A percentile compares a stretch with the other conserved stretches of the same genome.
phyloP scores from a whole-genome alignment of 2,797 vertebrate genomes.

The Dallia pectoralis region DNA sequence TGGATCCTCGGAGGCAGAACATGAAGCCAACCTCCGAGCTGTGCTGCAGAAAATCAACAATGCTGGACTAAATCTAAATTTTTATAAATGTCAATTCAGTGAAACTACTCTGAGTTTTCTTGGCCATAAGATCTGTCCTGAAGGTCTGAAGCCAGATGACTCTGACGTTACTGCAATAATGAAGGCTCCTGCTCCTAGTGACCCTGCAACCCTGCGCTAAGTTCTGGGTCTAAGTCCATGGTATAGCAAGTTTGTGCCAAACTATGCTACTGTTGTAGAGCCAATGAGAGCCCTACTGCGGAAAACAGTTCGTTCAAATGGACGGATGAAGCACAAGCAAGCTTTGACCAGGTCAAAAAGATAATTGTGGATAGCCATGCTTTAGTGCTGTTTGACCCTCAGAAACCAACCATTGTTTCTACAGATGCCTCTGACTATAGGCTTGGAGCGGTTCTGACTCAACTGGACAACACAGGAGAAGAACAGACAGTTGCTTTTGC shows the following conservation, averaged over 20 bases:
- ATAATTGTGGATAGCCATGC: slow-evolving; percentile 18
- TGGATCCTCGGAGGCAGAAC: slow-evolving; percentile 12
- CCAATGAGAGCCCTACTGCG: slow-evolving; percentile 24
- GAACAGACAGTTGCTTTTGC: slow-evolving; percentile 21
- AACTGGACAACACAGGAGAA: not conserved
- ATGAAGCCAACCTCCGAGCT: slow-evolving; percentile 10
- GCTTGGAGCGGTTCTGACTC: slow-evolving; percentile 22
- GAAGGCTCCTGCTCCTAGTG: slow-evolving; percentile 16
- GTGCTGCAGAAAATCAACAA: slow-evolving; percentile 19
- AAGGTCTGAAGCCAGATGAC: slow-evolving; percentile 20
- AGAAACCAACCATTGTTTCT: slow-evolving; percentile 7
- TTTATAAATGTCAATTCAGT: slow-evolving; percentile 16
- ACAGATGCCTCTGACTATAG: slow-evolving; percentile 20
- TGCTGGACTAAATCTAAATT: slow-evolving; percentile 25
- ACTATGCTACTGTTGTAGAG: slow-evolving; percentile 28
- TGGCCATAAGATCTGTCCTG: slow-evolving; percentile 18
- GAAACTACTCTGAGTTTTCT: slow-evolving; percentile 15
- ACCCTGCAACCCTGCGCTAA: slow-evolving; percentile 25
- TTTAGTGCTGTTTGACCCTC: slow-evolving; percentile 18
- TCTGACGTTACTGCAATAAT: slow-evolving; percentile 19
- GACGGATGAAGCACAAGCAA: slow-evolving; percentile 15
- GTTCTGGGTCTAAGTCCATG: slow-evolving; percentile 24
- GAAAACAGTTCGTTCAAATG: slow-evolving; percentile 14
- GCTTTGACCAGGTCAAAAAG: slow-evolving; percentile 16
- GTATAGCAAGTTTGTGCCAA: slow-evolving; percentile 34